Evolutionary conservation across 2,888 invertebrate species (phyloP).

Genomic region (Eristalinus aeneus): DNA sequence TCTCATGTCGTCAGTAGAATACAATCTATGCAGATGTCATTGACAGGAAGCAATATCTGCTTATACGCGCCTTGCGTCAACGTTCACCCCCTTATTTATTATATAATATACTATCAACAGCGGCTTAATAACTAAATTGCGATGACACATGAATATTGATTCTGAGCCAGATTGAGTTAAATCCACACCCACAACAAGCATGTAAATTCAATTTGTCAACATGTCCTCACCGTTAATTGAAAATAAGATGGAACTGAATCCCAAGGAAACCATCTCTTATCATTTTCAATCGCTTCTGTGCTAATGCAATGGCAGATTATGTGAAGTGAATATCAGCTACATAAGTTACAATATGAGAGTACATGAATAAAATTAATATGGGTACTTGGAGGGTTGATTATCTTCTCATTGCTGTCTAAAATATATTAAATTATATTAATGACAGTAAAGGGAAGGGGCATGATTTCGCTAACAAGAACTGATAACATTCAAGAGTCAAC

Average conservation of each 20-base stretch:
- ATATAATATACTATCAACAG: slow-evolving; percentile 12
- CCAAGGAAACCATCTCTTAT: slow-evolving; percentile 18
- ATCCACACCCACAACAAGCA: slow-evolving; percentile 3
- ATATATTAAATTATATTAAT: slow-evolving; percentile 17
- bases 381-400: neutral
- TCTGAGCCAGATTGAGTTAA: slow-evolving; percentile 30
- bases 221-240: slow-evolving; percentile 43
- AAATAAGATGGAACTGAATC: slow-evolving; percentile 34
- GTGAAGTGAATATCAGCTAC: slow-evolving; percentile 15
- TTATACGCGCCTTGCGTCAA: neutral
- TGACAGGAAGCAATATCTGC: slow-evolving; percentile 24
- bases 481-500: slow-evolving; percentile 19
- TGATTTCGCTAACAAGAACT: neutral
- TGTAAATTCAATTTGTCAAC: slow-evolving; percentile 56
- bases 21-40: slow-evolving; percentile 40
- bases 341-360: neutral
- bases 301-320: slow-evolving; percentile 30
- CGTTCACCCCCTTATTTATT: neutral
- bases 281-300: slow-evolving; percentile 12
- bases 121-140: slow-evolving; percentile 22
- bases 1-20: slow-evolving; percentile 24
- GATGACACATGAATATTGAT: slow-evolving; percentile 42
- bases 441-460: slow-evolving; percentile 13
- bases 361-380: neutral
- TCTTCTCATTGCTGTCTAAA: slow-evolving; percentile 9